Conservation (phyloP, 2,888 invertebrate species). For the Archips crataeganus region DNA sequence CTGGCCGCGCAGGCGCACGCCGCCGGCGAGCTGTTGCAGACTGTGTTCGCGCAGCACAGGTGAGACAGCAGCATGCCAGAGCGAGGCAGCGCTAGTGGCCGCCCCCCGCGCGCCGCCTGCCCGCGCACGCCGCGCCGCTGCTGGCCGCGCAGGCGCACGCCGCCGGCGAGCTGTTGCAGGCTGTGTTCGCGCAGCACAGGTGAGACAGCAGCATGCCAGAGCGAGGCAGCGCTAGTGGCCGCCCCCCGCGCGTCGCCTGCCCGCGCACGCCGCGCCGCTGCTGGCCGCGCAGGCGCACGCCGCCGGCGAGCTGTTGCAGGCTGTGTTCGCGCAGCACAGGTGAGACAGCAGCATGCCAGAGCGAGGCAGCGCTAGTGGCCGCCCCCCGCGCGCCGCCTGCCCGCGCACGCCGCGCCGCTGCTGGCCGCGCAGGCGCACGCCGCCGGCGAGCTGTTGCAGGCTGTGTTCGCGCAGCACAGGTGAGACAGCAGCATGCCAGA, state of each 20-base stretch:
- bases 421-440: constrained; percentile 63
- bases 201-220: no score
- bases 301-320: no score
- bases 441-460: constrained; percentile 48
- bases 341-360: no score
- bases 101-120: constrained; percentile 73
- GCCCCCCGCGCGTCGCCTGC: no score
- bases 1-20: constrained; percentile 63
- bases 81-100: constrained; percentile 74
- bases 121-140: constrained; percentile 60
- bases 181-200: constrained; percentile 4
- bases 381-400: constrained; percentile 71
- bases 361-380: no score
- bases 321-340: no score
- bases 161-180: constrained; percentile 48
- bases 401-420: constrained; percentile 60
- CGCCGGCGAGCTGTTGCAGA: constrained; percentile 48
- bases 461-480: constrained; percentile 4
- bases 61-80: no score
- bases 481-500: no score
- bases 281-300: no score
- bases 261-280: no score
- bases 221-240: no score
- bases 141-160: constrained; percentile 63
- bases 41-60: constrained; percentile 2